Evolutionary conservation across 2,113 vertebrate species (phyloP).

Genomic region (Gymnogyps californianus): DNA sequence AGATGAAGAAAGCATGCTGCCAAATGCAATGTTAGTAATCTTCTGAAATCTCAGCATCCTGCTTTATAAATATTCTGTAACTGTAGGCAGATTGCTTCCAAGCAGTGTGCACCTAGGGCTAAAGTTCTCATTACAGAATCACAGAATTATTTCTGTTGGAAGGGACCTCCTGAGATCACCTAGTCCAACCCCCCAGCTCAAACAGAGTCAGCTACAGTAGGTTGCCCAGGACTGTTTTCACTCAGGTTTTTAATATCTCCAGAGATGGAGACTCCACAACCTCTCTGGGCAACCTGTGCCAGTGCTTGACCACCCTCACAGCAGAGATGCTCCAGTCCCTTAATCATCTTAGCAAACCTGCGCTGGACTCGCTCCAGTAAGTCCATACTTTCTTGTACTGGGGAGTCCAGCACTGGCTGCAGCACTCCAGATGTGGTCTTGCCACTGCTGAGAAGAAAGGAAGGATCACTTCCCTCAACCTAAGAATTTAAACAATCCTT

Average conservation of each 20-base stretch:
- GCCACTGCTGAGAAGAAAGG: not conserved
- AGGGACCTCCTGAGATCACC: not conserved
- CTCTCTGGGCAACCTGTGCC: not conserved
- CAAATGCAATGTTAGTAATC: not conserved
- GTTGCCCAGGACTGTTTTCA: not conserved
- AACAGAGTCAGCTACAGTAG: not conserved
- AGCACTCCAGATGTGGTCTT: not conserved
- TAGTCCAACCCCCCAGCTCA: not conserved
- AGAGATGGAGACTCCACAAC: not conserved
- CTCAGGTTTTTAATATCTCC: not conserved
- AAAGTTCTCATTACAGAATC: not conserved
- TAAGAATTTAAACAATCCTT: not conserved
- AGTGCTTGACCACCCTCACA: not conserved
- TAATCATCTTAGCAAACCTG: not conserved
- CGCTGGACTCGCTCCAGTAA: not conserved
- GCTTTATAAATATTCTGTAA: not conserved
- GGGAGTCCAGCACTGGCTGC: not conserved
- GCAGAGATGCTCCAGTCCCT: not conserved
- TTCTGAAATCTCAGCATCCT: not conserved
- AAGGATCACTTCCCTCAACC: not conserved
- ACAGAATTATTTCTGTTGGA: not conserved
- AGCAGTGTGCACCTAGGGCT: not conserved
- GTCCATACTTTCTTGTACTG: not conserved
- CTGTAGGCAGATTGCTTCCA: not conserved
- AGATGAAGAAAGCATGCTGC: not conserved